phyloP scores from a whole-genome alignment of 2,888 invertebrate genomes.

The Lasioglossum lativentre region DNA sequence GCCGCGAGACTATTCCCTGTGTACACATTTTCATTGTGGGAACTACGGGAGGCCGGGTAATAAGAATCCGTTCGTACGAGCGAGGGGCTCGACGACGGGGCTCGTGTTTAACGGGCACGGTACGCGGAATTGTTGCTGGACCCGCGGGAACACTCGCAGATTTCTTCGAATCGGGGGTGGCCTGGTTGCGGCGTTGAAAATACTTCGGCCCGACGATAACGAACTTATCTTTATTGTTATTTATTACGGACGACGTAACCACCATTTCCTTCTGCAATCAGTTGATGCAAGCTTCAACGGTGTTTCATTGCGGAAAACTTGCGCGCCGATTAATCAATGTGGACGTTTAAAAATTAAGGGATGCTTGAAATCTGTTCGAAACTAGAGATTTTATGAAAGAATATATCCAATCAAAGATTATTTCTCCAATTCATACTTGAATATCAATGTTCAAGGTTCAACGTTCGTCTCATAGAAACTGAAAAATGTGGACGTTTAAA shows the following conservation, averaged over 20 bases:
- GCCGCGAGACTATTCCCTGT: constrained; percentile 50
- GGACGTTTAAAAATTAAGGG: background rate
- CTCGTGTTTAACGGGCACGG: constrained; percentile 23
- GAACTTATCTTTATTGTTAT: background rate
- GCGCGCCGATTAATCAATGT: too few species aligned
- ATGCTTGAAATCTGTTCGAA: background rate
- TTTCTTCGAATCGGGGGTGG: constrained; percentile 6
- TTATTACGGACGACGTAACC: background rate
- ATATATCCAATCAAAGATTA: background rate
- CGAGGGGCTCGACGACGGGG: background rate
- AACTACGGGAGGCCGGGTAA: constrained; percentile 45
- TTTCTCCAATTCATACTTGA: background rate
- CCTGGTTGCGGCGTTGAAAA: background rate
- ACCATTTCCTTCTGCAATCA: background rate
- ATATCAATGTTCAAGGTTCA: background rate
- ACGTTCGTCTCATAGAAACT: background rate
- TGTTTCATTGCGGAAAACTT: background rate
- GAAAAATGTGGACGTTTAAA: background rate
- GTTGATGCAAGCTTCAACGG: background rate
- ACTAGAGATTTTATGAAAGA: background rate
- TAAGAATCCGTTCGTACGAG: constrained; percentile 55
- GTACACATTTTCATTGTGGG: constrained; percentile 63
- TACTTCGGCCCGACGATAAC: background rate
- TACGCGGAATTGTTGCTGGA: background rate
- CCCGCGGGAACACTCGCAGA: background rate